Conservation (phyloP, 2,113 vertebrate genomes). For the Ciconia boyciana region DNA sequence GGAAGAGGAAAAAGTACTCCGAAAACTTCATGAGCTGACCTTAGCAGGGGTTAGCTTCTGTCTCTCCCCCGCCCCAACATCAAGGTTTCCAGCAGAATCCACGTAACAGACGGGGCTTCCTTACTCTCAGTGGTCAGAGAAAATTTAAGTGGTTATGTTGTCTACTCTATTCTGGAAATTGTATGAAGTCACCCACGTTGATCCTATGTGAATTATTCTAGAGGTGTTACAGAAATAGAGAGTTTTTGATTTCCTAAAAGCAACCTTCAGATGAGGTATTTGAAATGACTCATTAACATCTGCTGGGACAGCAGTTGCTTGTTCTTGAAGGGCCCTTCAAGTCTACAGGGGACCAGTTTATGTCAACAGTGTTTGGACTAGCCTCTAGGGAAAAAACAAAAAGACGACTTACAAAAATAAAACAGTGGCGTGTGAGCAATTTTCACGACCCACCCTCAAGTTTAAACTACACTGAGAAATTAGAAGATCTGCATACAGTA, state of each 20-base stretch:
- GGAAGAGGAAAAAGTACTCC: neutral
- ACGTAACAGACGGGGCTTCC: neutral
- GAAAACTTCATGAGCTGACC: neutral
- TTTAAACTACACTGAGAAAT: neutral
- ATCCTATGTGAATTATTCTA: neutral
- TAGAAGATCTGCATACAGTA: neutral
- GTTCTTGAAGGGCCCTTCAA: neutral
- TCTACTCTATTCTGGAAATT: neutral
- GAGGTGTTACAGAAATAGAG: neutral
- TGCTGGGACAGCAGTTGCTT: neutral
- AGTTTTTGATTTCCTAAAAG: neutral
- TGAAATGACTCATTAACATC: neutral
- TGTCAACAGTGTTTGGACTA: neutral
- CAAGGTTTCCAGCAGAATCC: neutral
- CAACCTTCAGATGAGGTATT: neutral
- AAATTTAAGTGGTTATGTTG: neutral
- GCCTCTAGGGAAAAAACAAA: neutral
- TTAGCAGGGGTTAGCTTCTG: neutral
- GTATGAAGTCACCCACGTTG: neutral
- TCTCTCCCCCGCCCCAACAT: accelerated
- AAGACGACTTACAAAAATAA: neutral
- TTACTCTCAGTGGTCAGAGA: neutral
- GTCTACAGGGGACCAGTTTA: neutral
- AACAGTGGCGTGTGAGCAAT: accelerated
- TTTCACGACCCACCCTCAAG: neutral